Base-by-base conservation (phyloP, 2,888 invertebrate genomes). In the Herminia tarsipennalis region DNA sequence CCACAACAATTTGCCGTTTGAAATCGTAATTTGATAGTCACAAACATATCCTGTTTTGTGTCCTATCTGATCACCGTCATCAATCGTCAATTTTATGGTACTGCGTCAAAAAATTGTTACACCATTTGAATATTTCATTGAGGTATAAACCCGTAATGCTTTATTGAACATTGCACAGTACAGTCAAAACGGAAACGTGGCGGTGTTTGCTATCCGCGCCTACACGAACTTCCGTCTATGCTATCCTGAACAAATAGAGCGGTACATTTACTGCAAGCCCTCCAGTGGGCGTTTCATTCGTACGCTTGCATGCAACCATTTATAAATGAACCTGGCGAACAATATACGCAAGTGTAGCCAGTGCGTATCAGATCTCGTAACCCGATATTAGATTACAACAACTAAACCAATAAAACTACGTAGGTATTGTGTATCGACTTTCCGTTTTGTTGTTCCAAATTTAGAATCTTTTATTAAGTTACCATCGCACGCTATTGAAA, bases 161-260 rank as follows among this genome's bases (percentile, higher is more conserved):
- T 56, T 66, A 78, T 77, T 67, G 69, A 70, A 63, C 65, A 50
- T 50, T 70, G 60, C 59, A 60, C 58, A 61, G 70, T 56, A 45
- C 55, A 67, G 58, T 66, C 49, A 64, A 72, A 70, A 70, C 81
- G 85, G 83, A 84, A 82, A 75, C 72, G 63, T 68, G 72, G 70
- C 78, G 71, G 78, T 73, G 82, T 78, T 81, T 74, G 76, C 79
- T 74, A 77, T 75, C 81, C 78, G 79, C 82, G 75, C 84, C 81
- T 76, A 76, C 83, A 79, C 78, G 80, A 70, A 81, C 84, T 84
- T 87, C 87, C 87, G 84, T 71, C 76, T 70, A 66, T 62, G 76
- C 76, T 74, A 76, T 77, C 76, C 82, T 71, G 78, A 80, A 81
- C 85, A 85, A 87, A 85, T 85, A 84, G 80, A 83, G 75, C 83